Evolutionary conservation across 2,113 vertebrate genomes (phyloP), one percentile per base, ranked within the genome.

Genomic region (Gallinago jamesoni): DNA sequence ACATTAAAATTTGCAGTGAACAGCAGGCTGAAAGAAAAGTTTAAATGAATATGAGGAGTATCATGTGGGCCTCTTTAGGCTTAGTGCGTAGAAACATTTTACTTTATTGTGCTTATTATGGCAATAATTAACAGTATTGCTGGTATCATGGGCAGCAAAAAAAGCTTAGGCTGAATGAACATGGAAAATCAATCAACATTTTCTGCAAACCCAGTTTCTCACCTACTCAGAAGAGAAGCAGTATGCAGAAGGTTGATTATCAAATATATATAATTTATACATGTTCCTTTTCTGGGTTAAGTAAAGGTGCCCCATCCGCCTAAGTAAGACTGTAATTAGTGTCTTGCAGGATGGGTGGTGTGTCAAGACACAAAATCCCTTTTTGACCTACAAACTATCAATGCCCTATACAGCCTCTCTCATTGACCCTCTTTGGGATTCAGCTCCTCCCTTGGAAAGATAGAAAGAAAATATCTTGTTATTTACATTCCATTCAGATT

Each of bases 291-390:
- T 78, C 33, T 3, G 5, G 4, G 2, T 60, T 52, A 43, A n/a
- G 22, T 81, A 60, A 70, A 81, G 39, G 33, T 13, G 4, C 7
- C 14, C 27, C 2, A 1, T 43, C 22, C 24, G 45, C 10, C 27
- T 66, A 41, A 27, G 7, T n/a, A 43, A 87, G 24, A 45, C 3
- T 2, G 24, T 50, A 35, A 14, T 35, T 53, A 6, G 0, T 14
- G 17, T 55, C 27, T 50, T 41, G 16, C 2, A 5, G 35, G 53
- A 41, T 8, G 37, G 10, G 5, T 30, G 8, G 21, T 1, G 0
- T 2, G 1, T 11, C 0, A 33, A 56, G 45, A 37, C 24, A 35
- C 14, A 7, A 1, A 59, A 16, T 60, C 33, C 7, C 35, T 69
- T 87, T 81, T 64, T 3, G 4, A 60, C 23, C 23, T 47, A 5